Conservation (phyloP, 2,113 vertebrate genomes). For the Otis tarda region DNA sequence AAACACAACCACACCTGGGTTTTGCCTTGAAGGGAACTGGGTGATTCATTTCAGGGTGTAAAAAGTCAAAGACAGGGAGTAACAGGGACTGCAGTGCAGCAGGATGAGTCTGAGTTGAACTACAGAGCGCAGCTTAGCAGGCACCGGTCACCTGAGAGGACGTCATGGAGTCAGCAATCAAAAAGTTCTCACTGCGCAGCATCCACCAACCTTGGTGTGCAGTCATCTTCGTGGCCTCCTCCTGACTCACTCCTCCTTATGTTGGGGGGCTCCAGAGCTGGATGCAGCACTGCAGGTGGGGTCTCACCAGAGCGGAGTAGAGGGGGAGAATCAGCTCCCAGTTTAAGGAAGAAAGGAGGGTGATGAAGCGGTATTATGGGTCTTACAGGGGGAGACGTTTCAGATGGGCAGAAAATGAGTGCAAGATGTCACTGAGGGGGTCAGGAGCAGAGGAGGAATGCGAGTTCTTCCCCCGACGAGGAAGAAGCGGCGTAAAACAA, state of each 20-base stretch:
- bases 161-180: background rate
- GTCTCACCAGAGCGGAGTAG: background rate
- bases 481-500: no score
- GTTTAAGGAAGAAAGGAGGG: background rate
- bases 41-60: slow-evolving; percentile 23
- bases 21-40: background rate
- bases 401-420: background rate
- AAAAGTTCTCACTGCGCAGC: background rate
- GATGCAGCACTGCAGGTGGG: background rate
- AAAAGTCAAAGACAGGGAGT: background rate
- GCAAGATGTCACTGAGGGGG: background rate
- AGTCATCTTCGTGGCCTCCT: background rate
- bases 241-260: background rate
- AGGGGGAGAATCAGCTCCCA: background rate
- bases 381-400: background rate
- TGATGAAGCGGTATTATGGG: fast-evolving
- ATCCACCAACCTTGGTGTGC: background rate
- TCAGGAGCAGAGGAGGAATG: no score
- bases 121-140: background rate
- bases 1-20: slow-evolving; percentile 50
- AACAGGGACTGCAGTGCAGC: background rate
- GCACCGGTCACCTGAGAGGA: background rate
- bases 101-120: background rate
- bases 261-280: background rate
- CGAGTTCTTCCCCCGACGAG: no score